A percentile compares a stretch with the other conserved stretches of the same genome.
These are phyloP conservation scores for Pristionchus japonicus DNA, from an alignment of 2,888 invertebrate genomes.

Conservation along the genomic window DNA sequence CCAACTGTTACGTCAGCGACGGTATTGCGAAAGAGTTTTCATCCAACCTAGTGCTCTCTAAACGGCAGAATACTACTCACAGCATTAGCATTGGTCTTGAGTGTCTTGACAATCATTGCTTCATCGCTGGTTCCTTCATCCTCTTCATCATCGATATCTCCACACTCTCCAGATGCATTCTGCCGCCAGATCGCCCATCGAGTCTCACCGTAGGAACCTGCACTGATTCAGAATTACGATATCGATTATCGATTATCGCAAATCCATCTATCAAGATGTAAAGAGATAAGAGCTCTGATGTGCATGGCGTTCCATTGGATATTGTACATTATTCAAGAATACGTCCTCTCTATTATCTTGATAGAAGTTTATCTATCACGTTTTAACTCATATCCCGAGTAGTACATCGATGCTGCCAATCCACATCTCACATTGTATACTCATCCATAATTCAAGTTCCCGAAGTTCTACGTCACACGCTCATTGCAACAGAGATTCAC, in stretches of 20 bases:
- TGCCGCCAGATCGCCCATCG: constrained; percentile 73
- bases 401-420: too few species aligned
- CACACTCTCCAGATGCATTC: constrained; percentile 62
- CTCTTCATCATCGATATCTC: constrained; percentile 73
- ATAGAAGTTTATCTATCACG: too few species aligned
- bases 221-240: not conserved
- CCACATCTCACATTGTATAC: not conserved
- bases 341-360: too few species aligned
- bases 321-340: too few species aligned
- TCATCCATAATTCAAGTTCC: not conserved
- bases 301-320: too few species aligned
- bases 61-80: not conserved
- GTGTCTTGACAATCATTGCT: constrained; percentile 66
- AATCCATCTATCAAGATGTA: too few species aligned
- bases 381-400: too few species aligned
- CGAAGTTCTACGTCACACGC: not conserved
- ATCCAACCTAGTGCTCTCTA: too few species aligned
- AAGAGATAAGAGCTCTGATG: too few species aligned
- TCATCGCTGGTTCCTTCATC: constrained; percentile 68
- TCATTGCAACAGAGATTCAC: not conserved
- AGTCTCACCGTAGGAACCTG: constrained; percentile 73
- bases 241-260: too few species aligned
- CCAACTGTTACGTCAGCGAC: too few species aligned
- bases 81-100: constrained; percentile 58
- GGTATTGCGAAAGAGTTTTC: too few species aligned